Percentiles rank a stretch among this genome's conserved stretches.
Evolutionary conservation across 2,888 invertebrate species (phyloP).

Genomic region (Nomada fabriciana): DNA sequence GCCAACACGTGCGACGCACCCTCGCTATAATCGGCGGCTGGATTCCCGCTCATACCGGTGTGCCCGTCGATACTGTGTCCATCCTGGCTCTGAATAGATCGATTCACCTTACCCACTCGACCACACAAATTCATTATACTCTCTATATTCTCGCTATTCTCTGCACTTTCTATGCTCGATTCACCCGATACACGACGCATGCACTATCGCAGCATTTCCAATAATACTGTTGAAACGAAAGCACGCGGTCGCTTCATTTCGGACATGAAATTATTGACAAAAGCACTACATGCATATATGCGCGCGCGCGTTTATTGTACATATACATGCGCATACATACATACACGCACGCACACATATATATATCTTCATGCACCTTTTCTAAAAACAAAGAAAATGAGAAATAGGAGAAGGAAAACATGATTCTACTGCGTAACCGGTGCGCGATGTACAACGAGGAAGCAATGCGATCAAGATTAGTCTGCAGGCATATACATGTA

Average conservation of each 20-base stretch:
- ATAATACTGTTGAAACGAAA: neutral
- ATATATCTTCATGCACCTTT: neutral
- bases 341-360: too few species aligned
- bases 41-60: slow-evolving; percentile 90
- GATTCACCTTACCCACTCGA: slow-evolving; percentile 17
- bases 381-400: neutral
- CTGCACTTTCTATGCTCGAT: neutral
- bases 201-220: slow-evolving; percentile 5
- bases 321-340: too few species aligned
- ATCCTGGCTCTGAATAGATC: slow-evolving; percentile 79
- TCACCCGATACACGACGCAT: neutral
- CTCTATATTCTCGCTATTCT: neutral
- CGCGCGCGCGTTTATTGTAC: too few species aligned
- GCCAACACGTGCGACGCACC: slow-evolving; percentile 98
- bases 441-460: neutral
- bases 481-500: slow-evolving; percentile 34
- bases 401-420: neutral
- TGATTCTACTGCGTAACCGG: too few species aligned
- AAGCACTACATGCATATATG: slow-evolving; percentile 9
- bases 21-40: slow-evolving; percentile 97
- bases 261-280: neutral
- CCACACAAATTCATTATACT: neutral
- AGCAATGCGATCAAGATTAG: slow-evolving; percentile 22
- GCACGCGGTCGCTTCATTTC: neutral
- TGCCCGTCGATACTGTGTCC: slow-evolving; percentile 85